Conservation (phyloP, 2,113 vertebrate species). For the Zapornia atra region DNA sequence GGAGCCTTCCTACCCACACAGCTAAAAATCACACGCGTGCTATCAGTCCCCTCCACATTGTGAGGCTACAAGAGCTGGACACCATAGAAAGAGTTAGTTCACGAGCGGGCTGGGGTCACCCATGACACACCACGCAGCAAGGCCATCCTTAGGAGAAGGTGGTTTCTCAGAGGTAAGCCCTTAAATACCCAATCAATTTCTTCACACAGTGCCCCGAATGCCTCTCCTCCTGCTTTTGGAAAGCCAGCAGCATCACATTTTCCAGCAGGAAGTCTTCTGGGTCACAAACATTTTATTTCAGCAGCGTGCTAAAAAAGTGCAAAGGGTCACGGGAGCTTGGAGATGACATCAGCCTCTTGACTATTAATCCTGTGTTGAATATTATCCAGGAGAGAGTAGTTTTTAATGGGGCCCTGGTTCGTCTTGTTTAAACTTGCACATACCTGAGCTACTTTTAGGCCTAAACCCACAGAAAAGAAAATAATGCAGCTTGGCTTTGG, state of each 20-base stretch:
- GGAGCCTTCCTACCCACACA: background rate
- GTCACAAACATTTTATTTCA: background rate
- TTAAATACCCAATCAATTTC: background rate
- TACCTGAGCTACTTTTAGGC: slow-evolving; percentile 70
- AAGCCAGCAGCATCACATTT: background rate
- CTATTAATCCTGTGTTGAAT: slow-evolving; percentile 69
- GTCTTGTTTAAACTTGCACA: slow-evolving; percentile 72
- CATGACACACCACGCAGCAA: accelerated
- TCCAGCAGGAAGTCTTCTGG: background rate
- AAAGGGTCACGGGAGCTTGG: slow-evolving; percentile 44
- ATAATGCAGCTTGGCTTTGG: slow-evolving; percentile 50
- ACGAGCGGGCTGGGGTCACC: accelerated
- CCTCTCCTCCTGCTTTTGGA: background rate
- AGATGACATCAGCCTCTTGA: slow-evolving; percentile 63
- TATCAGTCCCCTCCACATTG: accelerated
- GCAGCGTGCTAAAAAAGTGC: background rate
- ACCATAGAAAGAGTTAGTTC: background rate
- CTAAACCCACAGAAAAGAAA: slow-evolving; percentile 66
- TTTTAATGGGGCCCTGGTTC: slow-evolving; percentile 61
- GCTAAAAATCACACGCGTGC: accelerated
- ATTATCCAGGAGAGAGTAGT: slow-evolving; percentile 72
- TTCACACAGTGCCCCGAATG: accelerated
- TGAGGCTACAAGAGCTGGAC: accelerated
- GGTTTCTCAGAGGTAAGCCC: background rate
- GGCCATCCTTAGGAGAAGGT: background rate